Evolutionary conservation across 2,888 invertebrate species (phyloP).

Genomic region (Drosophila lutescens): DNA sequence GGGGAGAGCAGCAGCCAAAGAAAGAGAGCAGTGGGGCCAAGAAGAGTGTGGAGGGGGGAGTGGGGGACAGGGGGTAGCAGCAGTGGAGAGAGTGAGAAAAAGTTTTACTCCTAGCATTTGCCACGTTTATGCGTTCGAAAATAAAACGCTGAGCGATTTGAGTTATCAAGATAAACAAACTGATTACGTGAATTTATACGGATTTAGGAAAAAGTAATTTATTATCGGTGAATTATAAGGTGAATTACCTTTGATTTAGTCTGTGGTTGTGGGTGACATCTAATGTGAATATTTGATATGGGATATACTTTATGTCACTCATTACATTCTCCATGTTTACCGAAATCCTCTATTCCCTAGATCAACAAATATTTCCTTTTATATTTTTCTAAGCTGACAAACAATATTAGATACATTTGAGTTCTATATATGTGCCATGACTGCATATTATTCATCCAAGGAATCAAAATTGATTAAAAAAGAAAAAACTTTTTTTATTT

Average conservation of each 20-base stretch:
- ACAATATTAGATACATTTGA: no score
- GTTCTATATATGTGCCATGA: no score
- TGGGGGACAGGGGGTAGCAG: conserved; percentile 5
- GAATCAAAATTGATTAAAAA: no score
- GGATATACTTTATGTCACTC: no score
- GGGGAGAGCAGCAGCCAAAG: conserved; percentile 11
- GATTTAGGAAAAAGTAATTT: no score
- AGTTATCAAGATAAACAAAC: not conserved
- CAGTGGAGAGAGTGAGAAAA: conserved; percentile 36
- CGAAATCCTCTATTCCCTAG: no score
- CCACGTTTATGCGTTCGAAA: conserved; percentile 34
- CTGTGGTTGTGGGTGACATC: no score
- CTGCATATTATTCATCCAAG: no score
- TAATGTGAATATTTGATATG: no score
- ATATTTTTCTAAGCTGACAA: no score
- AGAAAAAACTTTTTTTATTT: not conserved
- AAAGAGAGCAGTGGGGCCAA: conserved; percentile 23
- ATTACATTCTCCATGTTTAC: no score
- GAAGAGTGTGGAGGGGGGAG: conserved; percentile 17
- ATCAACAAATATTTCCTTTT: no score
- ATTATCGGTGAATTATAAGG: not conserved
- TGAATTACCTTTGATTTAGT: not conserved
- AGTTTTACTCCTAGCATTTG: conserved; percentile 36
- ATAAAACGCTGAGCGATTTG: not conserved
- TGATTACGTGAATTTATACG: not conserved